phyloP scores from a whole-genome alignment of 2,113 vertebrate species.

The Pituophis catenifer region DNA sequence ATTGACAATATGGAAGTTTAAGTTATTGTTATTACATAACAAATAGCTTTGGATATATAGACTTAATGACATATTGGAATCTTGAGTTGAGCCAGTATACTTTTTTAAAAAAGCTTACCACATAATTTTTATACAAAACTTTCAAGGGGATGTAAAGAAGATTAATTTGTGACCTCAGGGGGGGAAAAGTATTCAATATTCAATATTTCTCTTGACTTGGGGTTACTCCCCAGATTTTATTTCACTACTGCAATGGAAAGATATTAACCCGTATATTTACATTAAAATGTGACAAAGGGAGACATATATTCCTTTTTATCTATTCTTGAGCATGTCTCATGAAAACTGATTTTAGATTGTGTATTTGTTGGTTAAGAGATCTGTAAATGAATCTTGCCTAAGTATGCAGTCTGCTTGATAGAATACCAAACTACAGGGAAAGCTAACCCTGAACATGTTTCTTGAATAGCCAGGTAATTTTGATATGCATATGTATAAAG shows the following conservation, averaged over 20 bases:
- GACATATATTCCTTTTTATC: slow-evolving; percentile 54
- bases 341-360: slow-evolving; percentile 56
- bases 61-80: slow-evolving; percentile 48
- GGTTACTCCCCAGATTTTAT: slow-evolving; percentile 56
- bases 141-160: not conserved
- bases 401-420: slow-evolving; percentile 62
- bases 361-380: slow-evolving; percentile 65
- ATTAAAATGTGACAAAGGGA: slow-evolving; percentile 25
- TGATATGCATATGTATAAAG: slow-evolving; percentile 35
- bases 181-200: not conserved
- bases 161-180: not conserved
- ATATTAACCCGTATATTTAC: slow-evolving; percentile 55
- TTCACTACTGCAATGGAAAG: slow-evolving; percentile 66
- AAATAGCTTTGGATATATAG: slow-evolving; percentile 64
- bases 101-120: slow-evolving; percentile 23
- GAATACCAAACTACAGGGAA: slow-evolving; percentile 54
- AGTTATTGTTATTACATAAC: slow-evolving; percentile 54
- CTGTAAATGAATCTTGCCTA: slow-evolving; percentile 56
- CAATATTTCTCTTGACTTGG: slow-evolving; percentile 41
- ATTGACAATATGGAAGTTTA: slow-evolving; percentile 54
- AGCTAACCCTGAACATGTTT: slow-evolving; percentile 44
- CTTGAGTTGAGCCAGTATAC: slow-evolving; percentile 49
- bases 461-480: slow-evolving; percentile 35
- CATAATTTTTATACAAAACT: slow-evolving; percentile 30
- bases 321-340: slow-evolving; percentile 59